Base-by-base conservation (phyloP, 2,797 vertebrate genomes). In the Tympanoctomys barrerae region DNA sequence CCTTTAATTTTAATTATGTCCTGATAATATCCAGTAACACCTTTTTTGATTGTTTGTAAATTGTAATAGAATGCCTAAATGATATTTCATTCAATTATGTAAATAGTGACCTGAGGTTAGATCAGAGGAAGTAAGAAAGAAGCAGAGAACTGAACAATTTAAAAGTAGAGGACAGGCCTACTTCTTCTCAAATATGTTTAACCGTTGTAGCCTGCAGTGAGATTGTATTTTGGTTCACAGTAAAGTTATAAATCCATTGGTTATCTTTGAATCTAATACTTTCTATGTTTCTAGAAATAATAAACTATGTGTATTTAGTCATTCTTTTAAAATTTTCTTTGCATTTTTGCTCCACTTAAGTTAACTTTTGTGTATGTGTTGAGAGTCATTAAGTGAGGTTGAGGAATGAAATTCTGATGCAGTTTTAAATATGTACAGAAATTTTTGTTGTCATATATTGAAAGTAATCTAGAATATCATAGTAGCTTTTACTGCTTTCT, bases 101-200 rank as follows among this genome's bases (percentile, higher is more conserved):
- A 92, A 82, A n/a, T 94, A 11, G 80, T 83, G 24, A 26, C 8
- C 80, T 5, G 33, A 94, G 2, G 28, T 71, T 79, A 91, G 28
- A 28, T 61, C 62, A 75, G 79, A 85, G 46, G 19, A 84, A 57
- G 11, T 22, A 18, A 18, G 87, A 92, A 46, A 75, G 54, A 75
- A 87, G 16, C 19, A 78, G 31, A 81, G 26, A 7, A 3, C 0
- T 87, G 21, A 26, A 31, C 19, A 89, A 7, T 68, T 81, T 89
- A 42, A 36, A 86, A 89, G 16, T 75, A 62, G 7, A 54, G 4
- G 10, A 26, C 22, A 49, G 82, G 84, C 3, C n/a, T n/a, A 71
- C 87, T 97, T 91, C 66, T 77, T 94, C 33, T n/a, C 46, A 92
- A 86, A 39, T 73, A 16, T 96, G 36, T 94, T 92, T 87, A 87